Evolutionary conservation across 1,140 invertebrate genomes (phyloP).

Genomic region (Cydia pomonella): DNA sequence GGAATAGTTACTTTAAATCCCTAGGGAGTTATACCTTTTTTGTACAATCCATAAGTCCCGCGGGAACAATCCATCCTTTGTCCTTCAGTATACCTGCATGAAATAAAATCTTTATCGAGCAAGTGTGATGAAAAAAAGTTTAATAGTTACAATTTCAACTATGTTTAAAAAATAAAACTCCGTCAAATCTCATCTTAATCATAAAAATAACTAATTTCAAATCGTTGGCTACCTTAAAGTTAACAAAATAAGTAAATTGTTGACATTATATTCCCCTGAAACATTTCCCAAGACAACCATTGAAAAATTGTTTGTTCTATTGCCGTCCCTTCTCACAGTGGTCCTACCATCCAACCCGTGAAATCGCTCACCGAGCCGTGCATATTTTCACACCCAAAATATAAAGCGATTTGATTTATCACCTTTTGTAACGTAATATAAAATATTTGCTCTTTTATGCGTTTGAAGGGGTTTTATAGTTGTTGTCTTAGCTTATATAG

Average conservation of each 20-base stretch:
- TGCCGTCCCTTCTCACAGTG: constrained; percentile 12
- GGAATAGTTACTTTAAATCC: no score
- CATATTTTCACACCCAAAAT: constrained; percentile 30
- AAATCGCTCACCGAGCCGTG: constrained; percentile 24
- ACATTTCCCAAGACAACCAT: constrained; percentile 16
- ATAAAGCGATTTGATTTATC: constrained; percentile 28
- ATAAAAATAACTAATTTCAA: not conserved
- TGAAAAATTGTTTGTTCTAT: constrained; percentile 29
- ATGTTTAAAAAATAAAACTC: constrained; percentile 25
- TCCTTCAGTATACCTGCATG: no score
- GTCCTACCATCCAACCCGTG: constrained; percentile 5
- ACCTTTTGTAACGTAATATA: not conserved
- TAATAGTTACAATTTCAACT: no score
- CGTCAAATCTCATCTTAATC: not conserved
- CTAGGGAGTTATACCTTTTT: no score
- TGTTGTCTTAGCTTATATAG: not conserved
- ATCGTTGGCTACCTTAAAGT: not conserved
- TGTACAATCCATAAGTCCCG: no score
- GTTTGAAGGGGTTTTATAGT: not conserved
- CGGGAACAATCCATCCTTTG: no score
- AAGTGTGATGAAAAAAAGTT: no score
- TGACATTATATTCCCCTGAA: constrained; percentile 9
- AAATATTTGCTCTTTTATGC: not conserved
- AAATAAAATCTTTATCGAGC: no score
- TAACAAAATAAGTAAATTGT: constrained; percentile 24